Evolutionary conservation across 2,888 invertebrate genomes (phyloP).

Genomic region (Platycnemis pennipes): DNA sequence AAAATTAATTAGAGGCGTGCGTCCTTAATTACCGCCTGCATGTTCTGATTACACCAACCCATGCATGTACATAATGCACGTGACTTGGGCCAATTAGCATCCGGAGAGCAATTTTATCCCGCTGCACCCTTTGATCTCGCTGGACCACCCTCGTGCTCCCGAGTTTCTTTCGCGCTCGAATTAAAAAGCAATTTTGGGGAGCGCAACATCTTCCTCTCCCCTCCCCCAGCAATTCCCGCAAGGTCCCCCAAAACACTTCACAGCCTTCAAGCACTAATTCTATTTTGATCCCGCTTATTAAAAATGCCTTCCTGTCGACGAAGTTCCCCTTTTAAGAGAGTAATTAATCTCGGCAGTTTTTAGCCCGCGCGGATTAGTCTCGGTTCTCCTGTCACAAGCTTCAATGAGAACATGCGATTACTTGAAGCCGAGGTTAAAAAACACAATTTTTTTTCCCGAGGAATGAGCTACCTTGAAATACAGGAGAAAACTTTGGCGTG

Average conservation of each 20-base stretch:
- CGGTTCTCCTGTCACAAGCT: not conserved
- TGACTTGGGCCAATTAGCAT: not conserved
- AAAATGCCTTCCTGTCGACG: not conserved
- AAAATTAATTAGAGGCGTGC: constrained; percentile 21
- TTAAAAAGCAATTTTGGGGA: constrained; percentile 1
- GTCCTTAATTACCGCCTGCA: not conserved
- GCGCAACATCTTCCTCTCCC: not conserved
- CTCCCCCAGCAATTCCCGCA: not conserved
- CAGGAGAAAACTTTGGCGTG: too few species aligned
- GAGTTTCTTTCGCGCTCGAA: constrained; percentile 9
- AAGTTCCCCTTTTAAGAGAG: not conserved
- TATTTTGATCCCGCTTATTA: constrained; percentile 14
- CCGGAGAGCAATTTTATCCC: not conserved
- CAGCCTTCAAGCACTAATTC: not conserved
- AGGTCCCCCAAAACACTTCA: not conserved
- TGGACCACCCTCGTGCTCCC: not conserved
- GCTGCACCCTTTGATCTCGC: not conserved
- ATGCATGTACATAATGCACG: not conserved
- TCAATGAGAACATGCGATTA: not conserved
- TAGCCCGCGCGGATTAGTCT: not conserved
- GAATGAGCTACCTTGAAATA: too few species aligned
- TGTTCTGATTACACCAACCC: not conserved
- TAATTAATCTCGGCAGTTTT: not conserved
- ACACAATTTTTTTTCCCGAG: too few species aligned
- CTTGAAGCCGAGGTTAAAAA: not conserved